Evolutionary conservation across 2,888 invertebrate genomes (phyloP).

Genomic region (Deroplatys truncata): DNA sequence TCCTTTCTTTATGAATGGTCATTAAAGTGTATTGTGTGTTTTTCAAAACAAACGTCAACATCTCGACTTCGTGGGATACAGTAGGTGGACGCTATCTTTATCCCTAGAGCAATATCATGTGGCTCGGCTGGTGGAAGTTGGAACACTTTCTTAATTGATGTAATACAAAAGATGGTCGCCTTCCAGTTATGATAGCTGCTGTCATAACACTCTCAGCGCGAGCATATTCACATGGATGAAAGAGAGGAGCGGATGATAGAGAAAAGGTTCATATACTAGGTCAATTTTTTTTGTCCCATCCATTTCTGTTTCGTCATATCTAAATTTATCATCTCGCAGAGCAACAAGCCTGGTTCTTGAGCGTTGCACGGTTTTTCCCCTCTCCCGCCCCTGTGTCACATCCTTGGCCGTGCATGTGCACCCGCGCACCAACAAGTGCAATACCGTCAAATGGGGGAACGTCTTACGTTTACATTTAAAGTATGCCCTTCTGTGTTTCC

Average conservation of each 20-base stretch:
- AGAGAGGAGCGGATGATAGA: background rate
- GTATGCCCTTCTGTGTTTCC: too few species aligned
- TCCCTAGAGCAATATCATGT: too few species aligned
- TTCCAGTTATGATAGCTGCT: background rate
- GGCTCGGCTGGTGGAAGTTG: background rate
- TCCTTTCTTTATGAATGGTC: too few species aligned
- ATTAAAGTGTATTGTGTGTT: too few species aligned
- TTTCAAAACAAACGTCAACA: too few species aligned
- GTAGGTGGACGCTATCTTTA: too few species aligned
- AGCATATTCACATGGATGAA: background rate
- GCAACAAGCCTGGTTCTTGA: background rate
- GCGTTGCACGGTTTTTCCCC: background rate
- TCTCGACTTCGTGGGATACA: too few species aligned
- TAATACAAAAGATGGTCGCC: constrained; percentile 1
- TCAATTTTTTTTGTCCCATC: constrained; percentile 24
- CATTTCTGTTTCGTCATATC: constrained; percentile 26
- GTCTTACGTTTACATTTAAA: too few species aligned
- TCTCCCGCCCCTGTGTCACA: too few species aligned
- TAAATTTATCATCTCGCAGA: constrained; percentile 23
- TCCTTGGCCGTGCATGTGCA: too few species aligned
- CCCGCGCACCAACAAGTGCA: too few species aligned
- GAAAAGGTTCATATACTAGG: constrained; percentile 21
- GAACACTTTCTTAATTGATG: background rate
- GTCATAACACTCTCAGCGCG: constrained; percentile 10
- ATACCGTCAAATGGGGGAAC: too few species aligned